Conservation (phyloP, 2,113 vertebrate genomes). For the Ornithorhynchus anatinus region DNA sequence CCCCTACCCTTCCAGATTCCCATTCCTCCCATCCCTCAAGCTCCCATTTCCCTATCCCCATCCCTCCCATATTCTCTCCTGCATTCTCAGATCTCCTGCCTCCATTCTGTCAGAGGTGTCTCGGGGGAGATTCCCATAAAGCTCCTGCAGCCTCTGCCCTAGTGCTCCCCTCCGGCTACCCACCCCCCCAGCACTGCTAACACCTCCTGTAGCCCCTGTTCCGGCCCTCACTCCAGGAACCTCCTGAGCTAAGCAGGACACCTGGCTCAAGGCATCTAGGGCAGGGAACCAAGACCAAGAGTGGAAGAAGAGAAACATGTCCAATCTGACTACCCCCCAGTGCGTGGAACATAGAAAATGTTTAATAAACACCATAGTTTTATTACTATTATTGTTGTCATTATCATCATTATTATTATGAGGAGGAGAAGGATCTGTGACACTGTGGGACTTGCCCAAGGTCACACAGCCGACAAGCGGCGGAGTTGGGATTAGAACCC, state of each 20-base stretch:
- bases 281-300: not conserved
- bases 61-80: not conserved
- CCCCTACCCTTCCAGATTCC: not conserved
- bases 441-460: no score
- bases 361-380: no score
- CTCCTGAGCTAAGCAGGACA: slow-evolving; percentile 1
- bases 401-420: no score
- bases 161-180: slow-evolving; percentile 42
- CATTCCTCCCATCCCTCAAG: not conserved
- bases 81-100: slow-evolving; percentile 55
- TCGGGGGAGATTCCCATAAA: slow-evolving; percentile 40
- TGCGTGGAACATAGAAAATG: no score
- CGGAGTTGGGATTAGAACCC: no score
- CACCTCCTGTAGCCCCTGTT: slow-evolving; percentile 39
- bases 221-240: slow-evolving; percentile 2
- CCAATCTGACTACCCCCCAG: no score
- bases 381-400: no score
- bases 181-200: no score
- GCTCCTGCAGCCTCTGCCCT: slow-evolving; percentile 38
- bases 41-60: not conserved
- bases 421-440: no score
- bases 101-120: no score
- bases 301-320: not conserved
- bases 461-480: no score
- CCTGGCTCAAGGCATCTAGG: not conserved